Base-by-base conservation (phyloP, 2,888 invertebrate species). In the Nudaria mundana region DNA sequence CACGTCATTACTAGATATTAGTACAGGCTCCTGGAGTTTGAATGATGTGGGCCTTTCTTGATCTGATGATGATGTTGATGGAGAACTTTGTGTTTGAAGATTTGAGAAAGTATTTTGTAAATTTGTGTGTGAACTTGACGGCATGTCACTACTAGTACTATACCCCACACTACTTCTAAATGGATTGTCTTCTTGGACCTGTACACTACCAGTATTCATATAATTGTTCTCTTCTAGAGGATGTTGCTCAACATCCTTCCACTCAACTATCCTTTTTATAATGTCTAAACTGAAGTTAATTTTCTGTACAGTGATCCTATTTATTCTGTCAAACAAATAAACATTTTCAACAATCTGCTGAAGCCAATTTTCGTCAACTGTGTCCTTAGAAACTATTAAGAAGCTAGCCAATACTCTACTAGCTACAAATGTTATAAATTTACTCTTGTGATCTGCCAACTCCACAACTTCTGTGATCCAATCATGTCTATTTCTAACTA, bases 211-310 rank as follows among this genome's bases (percentile, higher is more conserved):
- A 13, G 67, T 72, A 52, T 82, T 82, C 29, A 78, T 72, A 48
- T 82, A 81, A 53, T 78, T 89, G 48, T 90, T 91, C 44, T 95
- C 95, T 66, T 96, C 95, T 24, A 95, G 72, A 0, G 95, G 94
- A 85, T 96, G 96, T 58, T 92, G 91, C 69, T 94, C 93, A 16
- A 93, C 84, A 77, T 97, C 96, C 66, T 95, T 96, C 94, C 96
- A 96, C 69, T 97, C 96, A 0, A 97, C 94, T 63, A 97, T 94
- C 57, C 95, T 91, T 68, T 95, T 95, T 34, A 97, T 94, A 30
- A 97, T 92, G 71, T 96, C 96, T 58, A 97, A 83, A 50, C 94
- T 94, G 75, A 96, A 96, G 63, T 94, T 93, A 74, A 96, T 94
- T 76, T 95, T 94, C 66, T 92, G 92, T 37, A 94, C 91, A 38